Evolutionary conservation across 2,888 invertebrate genomes (phyloP).

Genomic region (Ophonus ardosiacus): DNA sequence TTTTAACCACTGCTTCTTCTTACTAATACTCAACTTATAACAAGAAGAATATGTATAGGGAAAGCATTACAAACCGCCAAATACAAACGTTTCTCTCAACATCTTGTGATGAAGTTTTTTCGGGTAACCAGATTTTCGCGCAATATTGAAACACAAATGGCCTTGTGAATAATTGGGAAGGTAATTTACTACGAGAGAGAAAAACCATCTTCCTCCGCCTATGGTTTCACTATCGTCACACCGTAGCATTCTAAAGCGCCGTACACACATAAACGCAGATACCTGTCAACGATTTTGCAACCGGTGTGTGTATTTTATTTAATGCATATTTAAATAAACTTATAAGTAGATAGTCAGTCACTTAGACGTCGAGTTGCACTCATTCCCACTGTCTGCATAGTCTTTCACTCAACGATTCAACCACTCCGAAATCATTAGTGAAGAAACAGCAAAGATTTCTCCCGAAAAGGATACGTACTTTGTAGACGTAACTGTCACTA

Average conservation of each 20-base stretch:
- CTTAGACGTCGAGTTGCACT: constrained; percentile 6
- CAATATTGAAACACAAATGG: too few relatives aligned
- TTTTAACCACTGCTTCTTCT: too few relatives aligned
- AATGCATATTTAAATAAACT: constrained; percentile 46
- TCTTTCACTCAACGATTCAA: not conserved
- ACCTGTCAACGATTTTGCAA: constrained; percentile 56
- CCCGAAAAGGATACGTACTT: not conserved
- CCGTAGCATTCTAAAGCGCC: constrained; percentile 50
- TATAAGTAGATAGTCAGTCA: constrained; percentile 35
- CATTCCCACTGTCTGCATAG: constrained; percentile 12
- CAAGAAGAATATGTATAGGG: too few relatives aligned
- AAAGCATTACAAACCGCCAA: too few relatives aligned
- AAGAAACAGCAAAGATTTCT: not conserved
- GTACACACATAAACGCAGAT: constrained; percentile 35
- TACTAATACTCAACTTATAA: too few relatives aligned
- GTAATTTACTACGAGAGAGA: not conserved
- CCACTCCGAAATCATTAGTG: constrained; percentile 2
- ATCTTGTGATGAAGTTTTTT: too few relatives aligned
- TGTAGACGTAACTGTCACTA: not conserved
- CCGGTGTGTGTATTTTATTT: constrained; percentile 41
- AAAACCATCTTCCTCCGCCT: not conserved
- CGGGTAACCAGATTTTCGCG: too few relatives aligned
- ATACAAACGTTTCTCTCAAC: too few relatives aligned
- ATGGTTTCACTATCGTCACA: not conserved
- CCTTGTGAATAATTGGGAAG: not conserved